phyloP scores from a whole-genome alignment of 2,888 invertebrate species.

The Drosophila acutilabella region DNA sequence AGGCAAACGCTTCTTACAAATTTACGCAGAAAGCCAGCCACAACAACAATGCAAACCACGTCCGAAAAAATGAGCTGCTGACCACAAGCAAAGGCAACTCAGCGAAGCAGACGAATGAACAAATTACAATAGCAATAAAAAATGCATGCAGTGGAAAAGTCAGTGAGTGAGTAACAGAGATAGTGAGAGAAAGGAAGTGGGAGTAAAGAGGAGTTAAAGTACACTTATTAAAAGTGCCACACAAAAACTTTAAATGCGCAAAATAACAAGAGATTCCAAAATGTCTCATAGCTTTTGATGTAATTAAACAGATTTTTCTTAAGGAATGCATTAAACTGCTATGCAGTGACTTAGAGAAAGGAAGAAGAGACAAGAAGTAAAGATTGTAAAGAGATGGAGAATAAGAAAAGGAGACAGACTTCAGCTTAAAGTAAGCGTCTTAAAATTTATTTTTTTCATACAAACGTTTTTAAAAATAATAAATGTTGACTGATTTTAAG shows the following conservation, averaged over 20 bases:
- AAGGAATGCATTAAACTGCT: no score
- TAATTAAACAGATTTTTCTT: neutral
- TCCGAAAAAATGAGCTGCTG: constrained; percentile 20
- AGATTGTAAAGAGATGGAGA: no score
- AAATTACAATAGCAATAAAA: constrained; percentile 59
- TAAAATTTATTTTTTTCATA: neutral
- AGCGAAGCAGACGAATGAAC: constrained; percentile 43
- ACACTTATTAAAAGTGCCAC: neutral
- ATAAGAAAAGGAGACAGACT: no score
- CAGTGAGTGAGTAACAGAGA: neutral
- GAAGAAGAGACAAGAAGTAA: no score
- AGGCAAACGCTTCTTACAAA: constrained; percentile 57
- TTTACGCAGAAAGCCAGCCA: constrained; percentile 28
- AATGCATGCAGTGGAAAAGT: neutral
- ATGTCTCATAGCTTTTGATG: neutral
- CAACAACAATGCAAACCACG: constrained; percentile 4
- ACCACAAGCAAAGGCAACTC: constrained; percentile 29
- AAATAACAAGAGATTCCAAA: neutral
- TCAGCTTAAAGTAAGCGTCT: no score
- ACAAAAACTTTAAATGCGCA: neutral
- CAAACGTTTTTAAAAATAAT: no score
- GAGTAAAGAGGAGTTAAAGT: neutral
- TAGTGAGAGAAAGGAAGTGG: no score
- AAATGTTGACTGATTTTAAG: no score
- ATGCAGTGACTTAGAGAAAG: no score